Evolutionary conservation across 2,888 invertebrate species (phyloP).

Genomic region (Leptopilina syphax): DNA sequence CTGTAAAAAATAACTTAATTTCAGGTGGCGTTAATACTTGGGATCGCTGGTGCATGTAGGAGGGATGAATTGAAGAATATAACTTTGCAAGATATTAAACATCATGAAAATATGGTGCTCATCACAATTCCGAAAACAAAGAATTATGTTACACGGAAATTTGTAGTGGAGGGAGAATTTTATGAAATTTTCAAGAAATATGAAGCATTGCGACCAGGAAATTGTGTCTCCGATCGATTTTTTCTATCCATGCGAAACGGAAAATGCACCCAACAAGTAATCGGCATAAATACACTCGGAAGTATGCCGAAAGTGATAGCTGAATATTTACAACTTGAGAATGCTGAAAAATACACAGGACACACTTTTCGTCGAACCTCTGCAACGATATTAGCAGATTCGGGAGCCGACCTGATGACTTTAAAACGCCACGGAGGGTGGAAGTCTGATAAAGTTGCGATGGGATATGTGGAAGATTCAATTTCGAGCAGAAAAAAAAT

Average conservation of each 20-base stretch:
- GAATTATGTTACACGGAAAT: constrained; percentile 27
- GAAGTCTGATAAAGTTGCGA: not conserved
- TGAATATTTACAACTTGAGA: not conserved
- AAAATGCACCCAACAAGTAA: constrained; percentile 47
- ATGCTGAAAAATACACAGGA: constrained; percentile 7
- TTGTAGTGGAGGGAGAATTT: constrained; percentile 37
- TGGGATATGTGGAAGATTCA: constrained; percentile 2
- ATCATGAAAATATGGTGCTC: constrained; percentile 26
- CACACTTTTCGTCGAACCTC: constrained; percentile 11
- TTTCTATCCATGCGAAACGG: constrained; percentile 35
- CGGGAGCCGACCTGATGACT: not conserved
- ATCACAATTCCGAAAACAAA: constrained; percentile 40
- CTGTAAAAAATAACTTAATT: not conserved
- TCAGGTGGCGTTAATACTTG: constrained; percentile 32
- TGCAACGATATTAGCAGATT: not conserved
- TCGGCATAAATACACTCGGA: constrained; percentile 46
- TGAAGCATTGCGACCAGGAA: constrained; percentile 39
- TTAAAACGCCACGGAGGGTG: constrained; percentile 11
- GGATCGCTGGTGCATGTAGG: constrained; percentile 36
- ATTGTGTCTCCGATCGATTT: constrained; percentile 31
- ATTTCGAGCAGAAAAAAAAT: not conserved
- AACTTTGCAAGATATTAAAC: constrained; percentile 3
- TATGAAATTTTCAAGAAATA: constrained; percentile 33
- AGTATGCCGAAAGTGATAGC: constrained; percentile 36
- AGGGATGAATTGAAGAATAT: constrained; percentile 28